A percentile compares a stretch with the other conserved stretches of the same genome.
phyloP scores from a whole-genome alignment of 2,113 vertebrate species.

The Cebus imitator region DNA sequence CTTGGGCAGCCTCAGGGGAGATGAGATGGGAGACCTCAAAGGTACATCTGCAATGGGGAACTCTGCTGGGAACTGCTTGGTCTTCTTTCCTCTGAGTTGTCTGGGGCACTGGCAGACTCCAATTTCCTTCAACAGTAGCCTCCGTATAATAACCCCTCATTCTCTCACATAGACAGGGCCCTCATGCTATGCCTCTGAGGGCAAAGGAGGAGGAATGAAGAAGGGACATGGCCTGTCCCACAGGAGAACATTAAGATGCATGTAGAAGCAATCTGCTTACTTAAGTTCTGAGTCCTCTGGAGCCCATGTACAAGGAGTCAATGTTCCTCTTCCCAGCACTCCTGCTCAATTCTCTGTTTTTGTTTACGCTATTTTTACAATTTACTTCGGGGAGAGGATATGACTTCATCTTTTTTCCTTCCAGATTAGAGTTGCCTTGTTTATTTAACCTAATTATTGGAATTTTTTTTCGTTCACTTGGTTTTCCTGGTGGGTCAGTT shows the following conservation, averaged over 20 bases:
- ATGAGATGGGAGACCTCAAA: neutral
- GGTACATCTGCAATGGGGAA: neutral
- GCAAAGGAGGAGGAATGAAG: neutral
- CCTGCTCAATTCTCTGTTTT: neutral
- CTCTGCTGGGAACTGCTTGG: neutral
- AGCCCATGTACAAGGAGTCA: neutral
- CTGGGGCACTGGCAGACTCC: neutral
- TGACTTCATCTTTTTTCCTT: constrained; percentile 40
- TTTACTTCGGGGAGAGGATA: neutral
- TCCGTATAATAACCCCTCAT: neutral
- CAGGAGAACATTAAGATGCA: neutral
- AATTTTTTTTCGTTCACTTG: constrained; percentile 10
- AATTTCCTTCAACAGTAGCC: neutral
- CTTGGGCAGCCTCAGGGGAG: neutral
- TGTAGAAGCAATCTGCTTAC: neutral
- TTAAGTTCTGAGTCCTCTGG: neutral
- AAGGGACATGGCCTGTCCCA: neutral
- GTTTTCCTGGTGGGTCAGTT: constrained; percentile 39
- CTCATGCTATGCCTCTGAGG: neutral
- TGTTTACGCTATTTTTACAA: neutral
- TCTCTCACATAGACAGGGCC: neutral
- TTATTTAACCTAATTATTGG: constrained; percentile 46
- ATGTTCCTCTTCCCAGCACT: neutral
- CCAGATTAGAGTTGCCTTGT: constrained; percentile 7
- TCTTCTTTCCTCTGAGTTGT: neutral